These are phyloP conservation scores for Garrulus glandarius DNA, from an alignment of 2,797 vertebrate genomes.

Conservation along the genomic window DNA sequence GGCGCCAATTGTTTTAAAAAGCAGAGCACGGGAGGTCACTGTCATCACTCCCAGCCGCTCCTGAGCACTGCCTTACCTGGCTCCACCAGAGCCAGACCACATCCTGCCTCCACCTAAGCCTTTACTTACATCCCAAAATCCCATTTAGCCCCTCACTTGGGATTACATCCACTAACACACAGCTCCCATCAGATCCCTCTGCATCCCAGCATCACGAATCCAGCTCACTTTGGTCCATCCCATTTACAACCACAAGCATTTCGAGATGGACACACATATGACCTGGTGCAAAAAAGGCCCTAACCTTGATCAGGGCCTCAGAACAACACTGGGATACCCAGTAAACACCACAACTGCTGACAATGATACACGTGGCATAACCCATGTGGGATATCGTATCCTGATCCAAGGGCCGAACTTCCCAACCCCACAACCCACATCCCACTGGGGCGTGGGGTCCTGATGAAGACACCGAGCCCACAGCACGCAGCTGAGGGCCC, in stretches of 20 bases:
- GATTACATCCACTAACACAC: neutral
- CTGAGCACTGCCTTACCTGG: accelerated
- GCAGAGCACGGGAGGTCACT: accelerated
- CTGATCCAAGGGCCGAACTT: neutral
- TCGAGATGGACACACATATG: accelerated
- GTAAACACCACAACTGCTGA: neutral
- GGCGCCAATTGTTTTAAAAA: neutral
- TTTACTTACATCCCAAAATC: neutral
- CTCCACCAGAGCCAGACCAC: neutral
- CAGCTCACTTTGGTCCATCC: neutral
- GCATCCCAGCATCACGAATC: neutral
- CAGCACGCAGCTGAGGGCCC: neutral
- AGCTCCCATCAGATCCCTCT: neutral
- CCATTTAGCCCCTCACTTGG: neutral
- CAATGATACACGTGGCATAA: accelerated
- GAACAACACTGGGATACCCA: neutral
- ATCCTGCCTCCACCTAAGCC: neutral
- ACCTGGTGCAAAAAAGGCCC: neutral
- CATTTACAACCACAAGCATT: neutral
- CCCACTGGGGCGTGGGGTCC: accelerated
- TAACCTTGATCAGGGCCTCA: neutral
- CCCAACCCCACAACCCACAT: neutral
- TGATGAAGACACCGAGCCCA: accelerated
- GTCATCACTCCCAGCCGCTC: neutral
- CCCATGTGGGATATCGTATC: accelerated